These are phyloP conservation scores for Zaprionus taronus DNA, from an alignment of 1,140 invertebrate species.

Conservation along the genomic window DNA sequence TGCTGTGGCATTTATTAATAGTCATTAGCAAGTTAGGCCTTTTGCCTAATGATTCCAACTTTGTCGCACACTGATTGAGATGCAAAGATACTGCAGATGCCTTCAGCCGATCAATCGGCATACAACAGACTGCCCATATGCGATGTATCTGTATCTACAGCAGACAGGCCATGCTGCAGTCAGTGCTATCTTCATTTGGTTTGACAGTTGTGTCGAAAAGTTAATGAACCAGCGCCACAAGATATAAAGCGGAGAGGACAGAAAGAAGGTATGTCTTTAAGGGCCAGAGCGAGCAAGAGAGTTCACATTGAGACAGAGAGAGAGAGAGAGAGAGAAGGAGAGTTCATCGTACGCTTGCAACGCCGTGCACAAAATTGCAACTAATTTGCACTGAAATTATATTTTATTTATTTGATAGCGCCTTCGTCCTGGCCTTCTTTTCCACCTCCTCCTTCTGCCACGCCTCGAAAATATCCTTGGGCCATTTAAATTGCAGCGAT, in stretches of 20 bases:
- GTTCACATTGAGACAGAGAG: background rate
- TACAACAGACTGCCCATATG: constrained; percentile 70
- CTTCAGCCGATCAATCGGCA: constrained; percentile 67
- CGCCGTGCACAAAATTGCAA: constrained; percentile 73
- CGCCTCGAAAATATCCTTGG: constrained; percentile 46
- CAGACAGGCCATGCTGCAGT: background rate
- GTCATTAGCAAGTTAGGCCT: constrained; percentile 56
- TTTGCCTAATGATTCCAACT: constrained; percentile 30
- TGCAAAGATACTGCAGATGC: constrained; percentile 29
- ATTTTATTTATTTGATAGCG: constrained; percentile 59
- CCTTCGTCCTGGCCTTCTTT: background rate
- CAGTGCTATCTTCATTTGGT: constrained; percentile 51
- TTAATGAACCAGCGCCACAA: constrained; percentile 58
- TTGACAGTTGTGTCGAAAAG: constrained; percentile 67
- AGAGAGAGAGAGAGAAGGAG: background rate
- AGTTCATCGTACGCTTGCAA: constrained; percentile 70
- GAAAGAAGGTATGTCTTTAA: background rate
- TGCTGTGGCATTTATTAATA: constrained; percentile 71
- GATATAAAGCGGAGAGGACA: background rate
- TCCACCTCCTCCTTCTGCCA: constrained; percentile 4
- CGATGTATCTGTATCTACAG: constrained; percentile 2
- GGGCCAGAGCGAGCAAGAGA: background rate
- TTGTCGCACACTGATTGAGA: constrained; percentile 53
- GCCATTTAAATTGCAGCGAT: constrained; percentile 79
- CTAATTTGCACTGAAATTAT: constrained; percentile 75